These are phyloP conservation scores for Typhlichthys eigenmanni DNA, from an alignment of 2,797 vertebrate genomes.

Conservation along the genomic window DNA sequence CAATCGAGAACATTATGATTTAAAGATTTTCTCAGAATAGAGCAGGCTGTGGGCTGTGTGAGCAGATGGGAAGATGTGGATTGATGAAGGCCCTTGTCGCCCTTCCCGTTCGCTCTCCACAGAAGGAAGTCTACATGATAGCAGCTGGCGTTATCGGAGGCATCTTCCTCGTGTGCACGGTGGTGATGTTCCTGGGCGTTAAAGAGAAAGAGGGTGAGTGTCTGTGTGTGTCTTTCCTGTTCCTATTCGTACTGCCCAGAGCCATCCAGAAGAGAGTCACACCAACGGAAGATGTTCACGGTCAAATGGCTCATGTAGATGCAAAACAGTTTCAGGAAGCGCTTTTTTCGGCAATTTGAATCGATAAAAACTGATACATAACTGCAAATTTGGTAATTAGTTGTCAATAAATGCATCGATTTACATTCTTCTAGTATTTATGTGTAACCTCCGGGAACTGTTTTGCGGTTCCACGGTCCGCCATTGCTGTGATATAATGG, in stretches of 20 bases:
- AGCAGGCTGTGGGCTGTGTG: constrained; percentile 18
- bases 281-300: too few relatives aligned
- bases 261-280: too few relatives aligned
- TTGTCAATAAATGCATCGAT: too few relatives aligned
- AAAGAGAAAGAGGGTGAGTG: constrained; percentile 91
- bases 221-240: neutral
- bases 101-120: constrained; percentile 27
- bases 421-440: too few relatives aligned
- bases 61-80: constrained; percentile 27
- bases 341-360: too few relatives aligned
- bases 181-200: constrained; percentile 89
- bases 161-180: constrained; percentile 86
- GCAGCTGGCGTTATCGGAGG: constrained; percentile 86
- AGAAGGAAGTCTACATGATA: constrained; percentile 91
- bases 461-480: too few relatives aligned
- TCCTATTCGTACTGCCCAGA: neutral
- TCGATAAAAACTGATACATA: too few relatives aligned
- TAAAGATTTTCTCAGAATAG: constrained; percentile 63
- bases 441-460: too few relatives aligned
- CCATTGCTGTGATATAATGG: too few relatives aligned
- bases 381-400: too few relatives aligned
- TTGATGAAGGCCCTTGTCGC: constrained; percentile 40
- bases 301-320: too few relatives aligned
- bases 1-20: constrained; percentile 51
- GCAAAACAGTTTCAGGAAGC: too few relatives aligned